phyloP scores from a whole-genome alignment of 1,140 invertebrate genomes.

The Drosophila tropicalis region DNA sequence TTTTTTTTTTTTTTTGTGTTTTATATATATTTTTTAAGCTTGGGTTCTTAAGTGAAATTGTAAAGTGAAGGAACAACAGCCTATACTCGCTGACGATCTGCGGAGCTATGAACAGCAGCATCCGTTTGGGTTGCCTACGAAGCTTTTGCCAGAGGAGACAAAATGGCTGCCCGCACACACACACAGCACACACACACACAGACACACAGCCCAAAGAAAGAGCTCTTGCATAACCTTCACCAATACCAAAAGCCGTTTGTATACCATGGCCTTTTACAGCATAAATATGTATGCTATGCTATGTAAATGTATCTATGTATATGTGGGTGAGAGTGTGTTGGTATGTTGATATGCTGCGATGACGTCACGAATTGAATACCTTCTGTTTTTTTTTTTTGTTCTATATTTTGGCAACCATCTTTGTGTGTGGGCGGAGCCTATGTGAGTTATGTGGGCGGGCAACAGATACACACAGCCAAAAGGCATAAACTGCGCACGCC shows the following conservation, averaged over 20 bases:
- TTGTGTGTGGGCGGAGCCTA: slow-evolving; percentile 69
- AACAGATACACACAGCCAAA: slow-evolving; percentile 60
- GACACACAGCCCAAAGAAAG: slow-evolving; percentile 6
- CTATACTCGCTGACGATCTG: slow-evolving; percentile 83
- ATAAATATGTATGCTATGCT: slow-evolving; percentile 22
- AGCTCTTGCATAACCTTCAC: slow-evolving; percentile 73
- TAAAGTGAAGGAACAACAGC: slow-evolving; percentile 58
- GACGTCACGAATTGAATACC: slow-evolving; percentile 54
- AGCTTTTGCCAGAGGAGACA: slow-evolving; percentile 62
- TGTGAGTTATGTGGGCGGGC: slow-evolving; percentile 39
- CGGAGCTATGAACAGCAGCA: slow-evolving; percentile 77
- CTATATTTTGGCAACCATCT: slow-evolving; percentile 72
- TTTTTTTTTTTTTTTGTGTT: not conserved
- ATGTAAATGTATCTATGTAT: not conserved
- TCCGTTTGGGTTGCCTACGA: slow-evolving; percentile 69
- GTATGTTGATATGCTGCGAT: slow-evolving; percentile 31
- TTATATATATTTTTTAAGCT: too few relatives aligned
- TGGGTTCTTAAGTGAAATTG: slow-evolving; percentile 4
- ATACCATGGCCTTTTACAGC: slow-evolving; percentile 16
- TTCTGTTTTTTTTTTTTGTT: not conserved
- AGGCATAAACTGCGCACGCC: slow-evolving; percentile 29
- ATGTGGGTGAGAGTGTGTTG: slow-evolving; percentile 16
- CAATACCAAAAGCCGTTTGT: slow-evolving; percentile 50
- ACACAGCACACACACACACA: slow-evolving; percentile 28
- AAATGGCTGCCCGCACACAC: slow-evolving; percentile 65